phyloP scores from a whole-genome alignment of 2,113 vertebrate species.

The Rissa tridactyla region DNA sequence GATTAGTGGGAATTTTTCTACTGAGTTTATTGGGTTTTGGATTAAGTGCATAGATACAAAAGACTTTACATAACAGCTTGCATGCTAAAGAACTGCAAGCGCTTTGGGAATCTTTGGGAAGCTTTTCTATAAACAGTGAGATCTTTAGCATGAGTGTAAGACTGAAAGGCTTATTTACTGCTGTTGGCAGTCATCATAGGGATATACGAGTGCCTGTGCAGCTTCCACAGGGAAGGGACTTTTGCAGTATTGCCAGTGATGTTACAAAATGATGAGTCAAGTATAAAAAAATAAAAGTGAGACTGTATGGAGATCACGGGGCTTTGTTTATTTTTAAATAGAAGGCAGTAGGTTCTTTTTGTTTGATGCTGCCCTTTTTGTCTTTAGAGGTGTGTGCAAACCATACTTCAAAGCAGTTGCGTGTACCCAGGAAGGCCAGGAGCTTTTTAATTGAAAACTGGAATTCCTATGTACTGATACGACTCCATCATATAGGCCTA shows the following conservation, averaged over 20 bases:
- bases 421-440: neutral
- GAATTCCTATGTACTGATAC: neutral
- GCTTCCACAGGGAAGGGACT: neutral
- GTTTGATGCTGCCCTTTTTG: neutral
- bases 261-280: conserved; percentile 12
- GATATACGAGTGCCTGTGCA: neutral
- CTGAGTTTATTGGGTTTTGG: neutral
- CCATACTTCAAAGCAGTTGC: neutral
- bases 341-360: neutral
- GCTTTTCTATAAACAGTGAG: neutral
- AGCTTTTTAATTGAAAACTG: neutral
- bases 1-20: neutral
- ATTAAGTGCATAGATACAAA: neutral
- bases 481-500: neutral
- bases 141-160: neutral
- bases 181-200: neutral
- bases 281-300: neutral
- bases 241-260: neutral
- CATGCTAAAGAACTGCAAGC: neutral
- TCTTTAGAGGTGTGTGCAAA: neutral
- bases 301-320: neutral
- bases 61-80: neutral
- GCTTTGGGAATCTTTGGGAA: neutral
- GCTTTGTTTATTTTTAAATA: neutral
- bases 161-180: neutral